A percentile compares a stretch with the other conserved stretches of the same genome.
Conservation (phyloP, 2,113 vertebrate genomes). For the Chunga burmeisteri region DNA sequence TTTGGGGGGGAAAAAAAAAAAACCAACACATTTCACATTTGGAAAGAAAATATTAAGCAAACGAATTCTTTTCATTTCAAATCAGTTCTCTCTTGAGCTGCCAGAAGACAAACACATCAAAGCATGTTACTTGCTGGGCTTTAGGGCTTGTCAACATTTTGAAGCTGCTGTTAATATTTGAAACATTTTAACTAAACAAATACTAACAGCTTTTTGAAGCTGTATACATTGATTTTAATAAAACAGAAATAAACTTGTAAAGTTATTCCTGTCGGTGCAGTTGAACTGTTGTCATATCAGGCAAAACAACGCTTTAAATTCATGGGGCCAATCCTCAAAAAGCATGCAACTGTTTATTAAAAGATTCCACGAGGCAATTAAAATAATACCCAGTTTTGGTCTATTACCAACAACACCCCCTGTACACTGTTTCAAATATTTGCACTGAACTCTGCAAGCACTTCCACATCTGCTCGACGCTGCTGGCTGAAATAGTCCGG, state of each 20-base stretch:
- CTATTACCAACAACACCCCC: not conserved
- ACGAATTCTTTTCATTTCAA: conserved; percentile 23
- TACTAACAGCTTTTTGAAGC: not conserved
- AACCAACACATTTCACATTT: not conserved
- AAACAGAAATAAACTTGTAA: not conserved
- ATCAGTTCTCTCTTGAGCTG: not conserved
- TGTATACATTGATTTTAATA: not conserved
- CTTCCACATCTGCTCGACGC: not conserved
- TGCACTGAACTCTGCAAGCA: not conserved
- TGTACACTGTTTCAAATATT: not conserved
- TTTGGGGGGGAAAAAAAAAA: not conserved
- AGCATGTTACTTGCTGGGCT: conserved; percentile 19
- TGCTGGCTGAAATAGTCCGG: not conserved
- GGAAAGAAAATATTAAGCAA: conserved; percentile 34
- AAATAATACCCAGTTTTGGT: not conserved
- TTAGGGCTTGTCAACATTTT: conserved; percentile 12
- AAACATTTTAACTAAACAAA: conserved; percentile 21
- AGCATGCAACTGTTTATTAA: not conserved
- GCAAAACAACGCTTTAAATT: not conserved
- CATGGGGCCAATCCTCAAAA: not conserved
- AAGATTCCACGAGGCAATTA: not conserved
- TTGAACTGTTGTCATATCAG: not conserved
- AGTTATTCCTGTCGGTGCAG: not conserved
- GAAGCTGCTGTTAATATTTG: conserved; percentile 26
- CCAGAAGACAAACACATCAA: conserved; percentile 36